Evolutionary conservation across 1,140 invertebrate species (phyloP).

Genomic region (Gonatopus flavifemur): DNA sequence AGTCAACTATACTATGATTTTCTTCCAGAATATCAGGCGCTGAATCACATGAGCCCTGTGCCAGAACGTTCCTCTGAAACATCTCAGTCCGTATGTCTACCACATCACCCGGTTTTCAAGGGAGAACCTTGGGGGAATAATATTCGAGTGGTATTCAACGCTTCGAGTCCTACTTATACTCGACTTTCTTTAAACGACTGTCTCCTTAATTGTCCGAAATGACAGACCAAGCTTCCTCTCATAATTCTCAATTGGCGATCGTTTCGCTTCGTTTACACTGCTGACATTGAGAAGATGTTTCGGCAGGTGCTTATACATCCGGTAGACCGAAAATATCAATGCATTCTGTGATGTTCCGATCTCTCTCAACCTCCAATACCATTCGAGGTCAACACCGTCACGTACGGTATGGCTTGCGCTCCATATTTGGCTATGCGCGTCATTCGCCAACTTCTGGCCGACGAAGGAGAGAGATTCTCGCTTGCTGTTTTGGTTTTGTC

Average conservation of each 20-base stretch:
- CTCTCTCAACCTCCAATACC: not conserved
- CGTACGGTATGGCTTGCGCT: not conserved
- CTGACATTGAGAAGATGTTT: conserved; percentile 3
- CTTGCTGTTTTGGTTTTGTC: not conserved
- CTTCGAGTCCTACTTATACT: not conserved
- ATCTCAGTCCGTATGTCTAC: not conserved
- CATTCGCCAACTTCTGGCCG: not conserved
- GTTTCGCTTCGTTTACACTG: not conserved
- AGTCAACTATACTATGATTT: not conserved
- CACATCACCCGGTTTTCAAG: not conserved
- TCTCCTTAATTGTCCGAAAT: not conserved
- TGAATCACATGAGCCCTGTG: not conserved
- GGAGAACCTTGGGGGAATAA: no score
- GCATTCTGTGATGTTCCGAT: not conserved
- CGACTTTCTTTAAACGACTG: not conserved
- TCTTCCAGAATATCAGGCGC: not conserved
- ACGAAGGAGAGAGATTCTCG: not conserved
- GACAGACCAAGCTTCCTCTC: not conserved
- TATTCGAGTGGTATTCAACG: conserved; percentile 6
- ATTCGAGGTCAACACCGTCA: conserved; percentile 1
- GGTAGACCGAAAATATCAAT: not conserved
- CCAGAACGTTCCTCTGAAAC: not conserved
- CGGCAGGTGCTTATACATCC: not conserved
- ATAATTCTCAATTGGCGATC: not conserved
- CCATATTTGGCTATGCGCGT: conserved; percentile 2